A percentile compares a stretch with the other conserved stretches of the same genome.
phyloP scores from a whole-genome alignment of 2,113 vertebrate species.

The Actinemys pallida region DNA sequence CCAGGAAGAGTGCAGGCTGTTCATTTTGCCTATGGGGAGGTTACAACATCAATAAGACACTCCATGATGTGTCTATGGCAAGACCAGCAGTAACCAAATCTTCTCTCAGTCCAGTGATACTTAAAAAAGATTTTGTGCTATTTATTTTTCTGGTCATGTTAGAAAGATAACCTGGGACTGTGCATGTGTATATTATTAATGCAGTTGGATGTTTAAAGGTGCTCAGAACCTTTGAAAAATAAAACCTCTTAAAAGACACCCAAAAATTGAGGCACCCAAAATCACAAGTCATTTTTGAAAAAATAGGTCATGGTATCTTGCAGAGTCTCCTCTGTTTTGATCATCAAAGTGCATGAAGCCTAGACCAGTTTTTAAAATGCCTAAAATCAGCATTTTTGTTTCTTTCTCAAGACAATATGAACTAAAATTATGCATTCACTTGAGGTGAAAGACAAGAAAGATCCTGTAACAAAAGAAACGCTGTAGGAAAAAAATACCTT shows the following conservation, averaged over 20 bases:
- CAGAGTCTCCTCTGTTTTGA: neutral
- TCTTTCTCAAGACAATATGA: neutral
- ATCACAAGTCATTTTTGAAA: neutral
- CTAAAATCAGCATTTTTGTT: neutral
- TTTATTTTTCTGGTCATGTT: neutral
- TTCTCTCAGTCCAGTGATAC: neutral
- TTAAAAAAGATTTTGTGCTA: neutral
- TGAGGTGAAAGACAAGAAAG: neutral
- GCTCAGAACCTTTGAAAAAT: neutral
- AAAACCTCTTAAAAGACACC: neutral
- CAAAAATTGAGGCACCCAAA: neutral
- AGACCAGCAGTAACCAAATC: accelerated
- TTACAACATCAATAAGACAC: neutral
- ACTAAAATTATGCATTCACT: neutral
- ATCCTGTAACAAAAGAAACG: neutral
- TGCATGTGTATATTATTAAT: neutral
- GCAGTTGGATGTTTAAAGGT: neutral
- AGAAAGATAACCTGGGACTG: neutral
- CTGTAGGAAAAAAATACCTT: neutral
- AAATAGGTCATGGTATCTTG: neutral
- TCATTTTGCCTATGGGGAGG: neutral
- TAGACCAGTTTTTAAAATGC: neutral
- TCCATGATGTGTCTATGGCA: accelerated
- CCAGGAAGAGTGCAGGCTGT: neutral
- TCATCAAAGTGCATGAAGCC: neutral